These are phyloP conservation scores for Cyclopterus lumpus DNA, from an alignment of 2,797 vertebrate species.

Conservation along the genomic window DNA sequence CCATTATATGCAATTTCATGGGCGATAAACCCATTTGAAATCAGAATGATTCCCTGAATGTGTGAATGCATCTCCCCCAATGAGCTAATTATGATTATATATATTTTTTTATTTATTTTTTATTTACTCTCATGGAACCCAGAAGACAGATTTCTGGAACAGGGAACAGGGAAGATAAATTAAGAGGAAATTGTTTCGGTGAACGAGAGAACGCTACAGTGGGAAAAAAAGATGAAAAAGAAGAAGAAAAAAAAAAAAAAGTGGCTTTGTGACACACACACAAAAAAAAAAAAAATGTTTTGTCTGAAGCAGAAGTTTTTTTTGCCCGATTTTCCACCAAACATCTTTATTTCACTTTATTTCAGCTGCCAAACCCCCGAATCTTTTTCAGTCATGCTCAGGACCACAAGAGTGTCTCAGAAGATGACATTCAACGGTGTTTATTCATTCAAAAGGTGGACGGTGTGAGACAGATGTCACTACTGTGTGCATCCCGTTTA, in stretches of 20 bases:
- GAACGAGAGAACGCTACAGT: not conserved
- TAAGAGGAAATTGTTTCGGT: not conserved
- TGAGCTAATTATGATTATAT: constrained; percentile 64
- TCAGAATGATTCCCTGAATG: constrained; percentile 66
- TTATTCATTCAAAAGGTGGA: constrained; percentile 3
- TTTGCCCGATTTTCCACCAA: not conserved
- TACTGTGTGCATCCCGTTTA: not conserved
- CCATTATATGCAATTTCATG: constrained; percentile 81
- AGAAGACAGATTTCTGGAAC: constrained; percentile 41
- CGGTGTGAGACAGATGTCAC: not conserved
- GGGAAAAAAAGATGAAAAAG: not conserved
- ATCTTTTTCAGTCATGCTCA: not conserved
- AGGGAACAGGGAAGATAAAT: constrained; percentile 33
- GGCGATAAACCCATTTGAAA: constrained; percentile 75
- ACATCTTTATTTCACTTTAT: constrained; percentile 10
- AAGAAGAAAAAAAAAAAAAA: too few species aligned
- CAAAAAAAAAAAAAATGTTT: not conserved
- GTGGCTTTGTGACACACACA: not conserved
- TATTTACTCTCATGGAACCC: constrained; percentile 56
- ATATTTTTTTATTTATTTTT: constrained; percentile 17
- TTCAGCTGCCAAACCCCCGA: constrained; percentile 9
- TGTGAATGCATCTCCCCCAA: constrained; percentile 57
- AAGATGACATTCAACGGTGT: not conserved
- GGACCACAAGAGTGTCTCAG: not conserved
- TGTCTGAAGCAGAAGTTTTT: constrained; percentile 7